These are phyloP conservation scores for Stegostoma tigrinum DNA, from an alignment of 2,113 vertebrate species.

Conservation along the genomic window DNA sequence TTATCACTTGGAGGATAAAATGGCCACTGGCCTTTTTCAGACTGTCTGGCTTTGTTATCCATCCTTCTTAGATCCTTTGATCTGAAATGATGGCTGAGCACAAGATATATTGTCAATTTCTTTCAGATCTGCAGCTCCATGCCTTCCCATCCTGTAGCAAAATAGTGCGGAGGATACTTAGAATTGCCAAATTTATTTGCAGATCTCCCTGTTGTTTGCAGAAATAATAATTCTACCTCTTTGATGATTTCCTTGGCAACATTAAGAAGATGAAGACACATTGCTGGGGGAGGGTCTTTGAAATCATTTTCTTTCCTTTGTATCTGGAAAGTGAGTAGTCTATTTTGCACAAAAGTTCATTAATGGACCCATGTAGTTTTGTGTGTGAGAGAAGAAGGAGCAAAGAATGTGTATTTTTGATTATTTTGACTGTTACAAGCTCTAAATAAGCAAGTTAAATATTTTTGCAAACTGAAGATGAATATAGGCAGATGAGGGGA, in stretches of 20 bases:
- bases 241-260: background rate
- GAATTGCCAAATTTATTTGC: background rate
- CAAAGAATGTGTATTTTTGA: background rate
- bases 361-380: background rate
- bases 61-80: background rate
- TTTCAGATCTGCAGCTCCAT: background rate
- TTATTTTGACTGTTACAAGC: background rate
- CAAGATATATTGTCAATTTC: background rate
- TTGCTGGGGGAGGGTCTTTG: background rate
- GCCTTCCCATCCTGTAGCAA: background rate
- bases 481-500: background rate
- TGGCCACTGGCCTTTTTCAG: background rate
- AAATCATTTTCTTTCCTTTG: background rate
- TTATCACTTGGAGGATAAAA: background rate
- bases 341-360: background rate
- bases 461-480: background rate
- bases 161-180: background rate
- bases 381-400: background rate
- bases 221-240: background rate
- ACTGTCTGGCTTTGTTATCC: background rate
- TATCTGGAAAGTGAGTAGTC: background rate
- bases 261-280: background rate
- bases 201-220: background rate
- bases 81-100: background rate
- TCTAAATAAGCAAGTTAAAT: background rate